Base-by-base conservation (phyloP, 2,797 vertebrate genomes). In the Arnoldichthys spilopterus region DNA sequence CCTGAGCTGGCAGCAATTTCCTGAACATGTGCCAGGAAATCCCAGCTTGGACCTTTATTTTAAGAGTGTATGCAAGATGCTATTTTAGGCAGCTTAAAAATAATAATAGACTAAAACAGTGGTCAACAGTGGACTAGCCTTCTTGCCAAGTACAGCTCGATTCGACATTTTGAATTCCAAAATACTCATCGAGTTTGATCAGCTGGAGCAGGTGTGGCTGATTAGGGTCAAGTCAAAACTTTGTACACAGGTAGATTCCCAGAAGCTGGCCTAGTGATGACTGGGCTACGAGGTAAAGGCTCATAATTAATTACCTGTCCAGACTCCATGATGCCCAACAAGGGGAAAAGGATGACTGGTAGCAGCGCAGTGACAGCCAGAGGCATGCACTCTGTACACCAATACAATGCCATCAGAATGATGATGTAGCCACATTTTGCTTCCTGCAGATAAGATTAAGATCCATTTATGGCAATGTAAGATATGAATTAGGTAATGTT, bases 381-480 rank as follows among this genome's bases (percentile, higher is more conserved):
- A 0, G 98, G 98, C 64, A 99, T 87, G 0, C 96, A 96, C 89
- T 99, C 98, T 0, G 95, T 96, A 84, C 97, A 98, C 98, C 98
- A 99, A 77, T 90, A 94, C 78, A 97, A 79, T 0, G 98, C 96
- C 97, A 99, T 99, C 75, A 99, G 16, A 68, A 97, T 94, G 91
- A 99, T 97, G 1, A 87, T 75, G 0, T 91, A 99, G 20, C 91
- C 97, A 13, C 98, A 97, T 76, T 34, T 84, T 0, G 95, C 94
- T 85, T 96, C 90, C 97, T 99, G 91, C 2, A 69, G 12, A 58
- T 1, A 49, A 37, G 20, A 73, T n/a, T 15, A 3, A 54, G 37
- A 47, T 47, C 13, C 12, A 15, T 3, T 16, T 47, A 13, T 12
- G 15, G 43, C 43, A 47, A 18, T 51, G 47, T 24, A 66, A 24